Percentiles rank a stretch among this genome's conserved stretches.
These are phyloP conservation scores for Pseudochaenichthys georgianus DNA, from an alignment of 2,797 vertebrate genomes.

Conservation along the genomic window DNA sequence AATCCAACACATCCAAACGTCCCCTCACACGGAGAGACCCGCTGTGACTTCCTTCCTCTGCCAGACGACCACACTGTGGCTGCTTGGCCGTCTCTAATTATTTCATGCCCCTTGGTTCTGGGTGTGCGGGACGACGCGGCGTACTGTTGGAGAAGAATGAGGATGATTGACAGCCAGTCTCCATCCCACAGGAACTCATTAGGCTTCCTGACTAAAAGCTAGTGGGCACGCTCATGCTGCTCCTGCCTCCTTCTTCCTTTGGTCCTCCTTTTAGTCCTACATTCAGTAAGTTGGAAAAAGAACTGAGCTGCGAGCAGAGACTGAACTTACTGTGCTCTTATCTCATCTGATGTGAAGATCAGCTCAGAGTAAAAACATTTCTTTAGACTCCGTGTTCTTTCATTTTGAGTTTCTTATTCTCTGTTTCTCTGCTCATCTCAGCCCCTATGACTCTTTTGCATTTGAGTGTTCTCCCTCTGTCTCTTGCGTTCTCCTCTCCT, in stretches of 20 bases:
- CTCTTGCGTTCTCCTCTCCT: slow-evolving; percentile 67
- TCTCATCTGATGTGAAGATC: slow-evolving; percentile 84
- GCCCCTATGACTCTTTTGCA: slow-evolving; percentile 72
- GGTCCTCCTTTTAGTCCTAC: slow-evolving; percentile 86
- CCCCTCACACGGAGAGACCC: slow-evolving; percentile 44
- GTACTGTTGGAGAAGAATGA: slow-evolving; percentile 84
- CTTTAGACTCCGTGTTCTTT: slow-evolving; percentile 75
- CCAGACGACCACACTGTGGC: slow-evolving; percentile 84
- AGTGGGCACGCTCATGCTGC: slow-evolving; percentile 85
- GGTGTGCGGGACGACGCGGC: slow-evolving; percentile 86
- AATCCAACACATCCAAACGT: slow-evolving; percentile 52
- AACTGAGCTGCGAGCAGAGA: slow-evolving; percentile 74
- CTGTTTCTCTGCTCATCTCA: slow-evolving; percentile 70
- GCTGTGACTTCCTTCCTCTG: slow-evolving; percentile 62
- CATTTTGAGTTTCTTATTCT: slow-evolving; percentile 79
- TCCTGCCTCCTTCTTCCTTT: slow-evolving; percentile 78
- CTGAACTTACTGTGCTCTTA: slow-evolving; percentile 80
- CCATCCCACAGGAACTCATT: slow-evolving; percentile 99
- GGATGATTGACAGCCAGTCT: slow-evolving; percentile 93
- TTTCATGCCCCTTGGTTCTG: slow-evolving; percentile 99
- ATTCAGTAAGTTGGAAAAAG: slow-evolving; percentile 83
- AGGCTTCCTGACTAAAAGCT: slow-evolving; percentile 90
- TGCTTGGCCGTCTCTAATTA: slow-evolving; percentile 97
- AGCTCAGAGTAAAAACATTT: slow-evolving; percentile 64
- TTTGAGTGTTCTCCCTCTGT: slow-evolving; percentile 73